Evolutionary conservation across 2,888 invertebrate species (phyloP), one percentile per base, ranked within the genome.

Genomic region (Eubasilissa splendida): DNA sequence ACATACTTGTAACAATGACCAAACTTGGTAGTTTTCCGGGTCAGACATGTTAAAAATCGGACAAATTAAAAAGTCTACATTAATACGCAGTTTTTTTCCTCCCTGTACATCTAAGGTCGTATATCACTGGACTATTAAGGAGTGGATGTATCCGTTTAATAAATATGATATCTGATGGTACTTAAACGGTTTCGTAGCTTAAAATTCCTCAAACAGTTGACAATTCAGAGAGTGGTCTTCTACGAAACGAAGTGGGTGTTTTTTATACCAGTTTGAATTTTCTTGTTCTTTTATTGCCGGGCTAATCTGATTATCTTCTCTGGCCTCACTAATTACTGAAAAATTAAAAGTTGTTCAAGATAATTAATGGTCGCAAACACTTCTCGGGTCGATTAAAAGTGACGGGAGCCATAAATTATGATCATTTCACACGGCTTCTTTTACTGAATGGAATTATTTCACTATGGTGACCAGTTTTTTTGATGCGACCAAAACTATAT

Each of bases 311-410:
- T 74, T 75, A 80, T 68, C 14, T 59, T 70, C 71, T 42, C 42
- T 52, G 54, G 80, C 58, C 56, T 53, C 59, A 71, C 79, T 76
- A 82, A 76, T 82, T 75, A 75, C 76, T 63, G 50, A 56, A 66
- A 68, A 81, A 77, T 75, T 78, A 78, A 68, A 66, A 75, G 70
- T 76, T 78, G 78, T 73, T 73, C 42, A 33, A 70, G 65, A 76
- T 82, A 80, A 82, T 82, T 77, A 82, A 82, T 77, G 77, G 65
- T 22, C 73, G 33, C 60, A 78, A 81, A 81, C 81, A 81, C 78
- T 81, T 78, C 77, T 74, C 53, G 42, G 56, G 77, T 71, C 77
- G 68, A 80, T 76, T 77, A 82, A 65, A 79, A 53, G n/a, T 79
- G 76, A 73, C 65, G 77, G 58, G 42, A 33, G 71, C 33, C 59